These are phyloP conservation scores for Saimiri boliviensis DNA, from an alignment of 2,113 vertebrate genomes.

Conservation along the genomic window DNA sequence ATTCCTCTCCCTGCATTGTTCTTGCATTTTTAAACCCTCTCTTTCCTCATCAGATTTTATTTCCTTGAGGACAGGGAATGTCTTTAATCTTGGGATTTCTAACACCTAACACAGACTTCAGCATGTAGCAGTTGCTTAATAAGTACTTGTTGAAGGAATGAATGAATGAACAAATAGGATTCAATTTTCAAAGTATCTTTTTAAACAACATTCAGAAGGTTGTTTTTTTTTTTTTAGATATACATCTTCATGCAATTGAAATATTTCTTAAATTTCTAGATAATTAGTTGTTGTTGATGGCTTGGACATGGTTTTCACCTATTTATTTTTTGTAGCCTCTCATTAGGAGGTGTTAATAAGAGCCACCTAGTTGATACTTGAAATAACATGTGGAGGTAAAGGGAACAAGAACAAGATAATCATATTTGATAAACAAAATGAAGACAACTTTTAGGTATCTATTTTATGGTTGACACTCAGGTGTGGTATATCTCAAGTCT, in stretches of 20 bases:
- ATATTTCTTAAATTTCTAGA: slow-evolving; percentile 15
- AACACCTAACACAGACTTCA: neutral
- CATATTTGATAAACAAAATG: neutral
- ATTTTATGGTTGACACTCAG: neutral
- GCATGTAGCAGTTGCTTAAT: neutral
- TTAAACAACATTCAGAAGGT: neutral
- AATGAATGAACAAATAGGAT: neutral
- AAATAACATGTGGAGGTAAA: neutral
- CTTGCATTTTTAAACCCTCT: neutral
- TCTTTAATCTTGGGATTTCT: slow-evolving; percentile 28
- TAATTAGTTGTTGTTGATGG: neutral
- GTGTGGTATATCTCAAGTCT: neutral
- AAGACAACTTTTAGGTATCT: neutral
- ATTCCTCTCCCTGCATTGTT: neutral
- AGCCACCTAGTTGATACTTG: neutral
- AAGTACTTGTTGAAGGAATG: slow-evolving; percentile 7
- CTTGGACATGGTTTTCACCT: neutral
- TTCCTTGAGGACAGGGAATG: neutral
- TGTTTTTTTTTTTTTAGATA: neutral
- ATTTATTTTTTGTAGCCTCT: neutral
- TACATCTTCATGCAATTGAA: neutral
- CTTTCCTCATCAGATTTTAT: neutral
- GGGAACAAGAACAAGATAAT: neutral
- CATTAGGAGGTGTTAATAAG: slow-evolving; percentile 2
- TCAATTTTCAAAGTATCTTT: neutral